These are phyloP conservation scores for Montifringilla adamsi DNA, from an alignment of 2,113 vertebrate species.

Conservation along the genomic window DNA sequence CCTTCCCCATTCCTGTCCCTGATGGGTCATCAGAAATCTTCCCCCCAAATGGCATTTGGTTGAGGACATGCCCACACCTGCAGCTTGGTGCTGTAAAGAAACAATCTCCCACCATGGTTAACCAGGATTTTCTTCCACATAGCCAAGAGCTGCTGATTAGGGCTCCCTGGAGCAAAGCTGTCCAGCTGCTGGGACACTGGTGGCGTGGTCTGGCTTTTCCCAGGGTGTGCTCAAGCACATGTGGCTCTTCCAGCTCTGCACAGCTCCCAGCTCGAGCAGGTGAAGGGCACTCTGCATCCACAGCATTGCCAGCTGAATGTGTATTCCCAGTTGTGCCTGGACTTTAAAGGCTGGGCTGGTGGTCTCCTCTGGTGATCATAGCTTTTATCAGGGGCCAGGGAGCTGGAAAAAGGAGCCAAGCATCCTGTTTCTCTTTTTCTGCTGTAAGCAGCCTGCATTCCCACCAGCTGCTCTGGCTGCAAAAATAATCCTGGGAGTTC, in stretches of 20 bases:
- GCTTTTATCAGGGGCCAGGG: slow-evolving; percentile 24
- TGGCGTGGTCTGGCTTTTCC: not conserved
- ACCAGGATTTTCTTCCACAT: fast-evolving
- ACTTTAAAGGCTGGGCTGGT: not conserved
- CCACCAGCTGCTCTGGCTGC: not conserved
- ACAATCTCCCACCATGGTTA: not conserved
- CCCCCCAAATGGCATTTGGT: not conserved
- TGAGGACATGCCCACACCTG: not conserved
- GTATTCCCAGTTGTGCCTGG: not conserved
- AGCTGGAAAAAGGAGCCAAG: slow-evolving; percentile 20
- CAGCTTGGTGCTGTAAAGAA: not conserved
- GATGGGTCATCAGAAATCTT: not conserved
- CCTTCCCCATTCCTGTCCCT: not conserved
- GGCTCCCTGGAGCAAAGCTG: not conserved
- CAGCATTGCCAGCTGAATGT: not conserved
- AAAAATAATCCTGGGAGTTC: not conserved
- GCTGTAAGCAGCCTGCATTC: not conserved
- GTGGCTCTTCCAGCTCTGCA: not conserved
- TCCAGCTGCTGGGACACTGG: not conserved
- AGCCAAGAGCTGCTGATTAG: not conserved
- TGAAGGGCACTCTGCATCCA: not conserved
- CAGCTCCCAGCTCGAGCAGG: not conserved
- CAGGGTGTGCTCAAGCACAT: not conserved
- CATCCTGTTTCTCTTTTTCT: not conserved
- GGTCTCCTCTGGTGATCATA: not conserved